Percentiles rank a stretch among this genome's conserved stretches.
Evolutionary conservation across 2,888 invertebrate species (phyloP).

Genomic region (Embidobia sp.): DNA sequence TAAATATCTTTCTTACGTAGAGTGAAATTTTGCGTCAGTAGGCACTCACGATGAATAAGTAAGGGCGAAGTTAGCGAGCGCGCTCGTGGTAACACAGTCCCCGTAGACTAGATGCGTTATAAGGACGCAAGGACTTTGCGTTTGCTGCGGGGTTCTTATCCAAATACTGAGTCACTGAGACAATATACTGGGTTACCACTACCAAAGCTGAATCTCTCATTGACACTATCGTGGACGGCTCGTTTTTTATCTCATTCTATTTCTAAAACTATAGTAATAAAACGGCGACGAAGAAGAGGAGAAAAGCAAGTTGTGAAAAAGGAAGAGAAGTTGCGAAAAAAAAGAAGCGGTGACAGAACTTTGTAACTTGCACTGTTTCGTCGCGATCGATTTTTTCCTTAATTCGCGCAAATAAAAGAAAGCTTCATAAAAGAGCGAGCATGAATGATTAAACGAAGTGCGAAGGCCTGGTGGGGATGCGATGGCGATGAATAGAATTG

Average conservation of each 20-base stretch:
- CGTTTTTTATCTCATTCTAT: conserved; percentile 16
- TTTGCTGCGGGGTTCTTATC: conserved; percentile 71
- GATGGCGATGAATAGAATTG: conserved; percentile 68
- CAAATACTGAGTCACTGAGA: conserved; percentile 80
- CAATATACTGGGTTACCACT: conserved; percentile 70
- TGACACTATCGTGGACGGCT: conserved; percentile 14
- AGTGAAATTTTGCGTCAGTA: conserved; percentile 34
- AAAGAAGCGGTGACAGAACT: not conserved
- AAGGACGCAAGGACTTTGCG: conserved; percentile 62
- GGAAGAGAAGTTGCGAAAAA: conserved; percentile 3
- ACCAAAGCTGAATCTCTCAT: conserved; percentile 46
- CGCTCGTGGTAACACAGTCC: conserved; percentile 53
- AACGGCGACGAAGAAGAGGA: conserved; percentile 1
- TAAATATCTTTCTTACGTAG: conserved; percentile 36
- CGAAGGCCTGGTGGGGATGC: conserved; percentile 42
- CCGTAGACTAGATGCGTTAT: conserved; percentile 62
- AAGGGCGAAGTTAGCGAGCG: conserved; percentile 46
- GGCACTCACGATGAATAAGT: conserved; percentile 50
- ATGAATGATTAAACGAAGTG: conserved; percentile 52
- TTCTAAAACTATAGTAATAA: not conserved
- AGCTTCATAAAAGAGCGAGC: conserved; percentile 23
- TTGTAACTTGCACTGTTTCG: conserved; percentile 13
- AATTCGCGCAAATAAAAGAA: conserved; percentile 46
- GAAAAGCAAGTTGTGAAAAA: not conserved
- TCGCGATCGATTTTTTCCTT: conserved; percentile 34